A percentile compares a stretch with the other conserved stretches of the same genome.
phyloP scores from a whole-genome alignment of 2,888 invertebrate species.

The Mantis religiosa region DNA sequence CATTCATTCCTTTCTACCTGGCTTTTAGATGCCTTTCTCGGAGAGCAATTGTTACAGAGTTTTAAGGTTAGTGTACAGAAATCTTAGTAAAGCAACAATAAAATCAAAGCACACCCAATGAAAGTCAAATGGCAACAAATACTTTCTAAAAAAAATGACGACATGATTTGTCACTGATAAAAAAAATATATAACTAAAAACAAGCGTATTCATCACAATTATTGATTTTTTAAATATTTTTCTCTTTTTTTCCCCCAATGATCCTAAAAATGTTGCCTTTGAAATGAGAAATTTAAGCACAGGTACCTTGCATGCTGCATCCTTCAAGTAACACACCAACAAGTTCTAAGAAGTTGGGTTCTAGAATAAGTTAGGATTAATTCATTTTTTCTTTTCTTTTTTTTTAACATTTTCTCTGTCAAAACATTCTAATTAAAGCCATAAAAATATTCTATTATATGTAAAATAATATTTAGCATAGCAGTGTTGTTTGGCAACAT shows the following conservation, averaged over 20 bases:
- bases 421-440: constrained; percentile 22
- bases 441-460: constrained; percentile 27
- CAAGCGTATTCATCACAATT: neutral
- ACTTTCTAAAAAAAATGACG: constrained; percentile 10
- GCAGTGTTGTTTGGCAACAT: constrained; percentile 27
- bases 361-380: constrained; percentile 1
- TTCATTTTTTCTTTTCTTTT: constrained; percentile 2
- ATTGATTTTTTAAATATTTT: neutral
- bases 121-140: neutral
- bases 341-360: neutral
- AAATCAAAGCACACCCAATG: neutral
- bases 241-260: neutral
- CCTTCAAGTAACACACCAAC: neutral
- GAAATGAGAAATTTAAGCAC: neutral
- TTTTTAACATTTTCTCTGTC: neutral
- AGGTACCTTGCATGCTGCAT: neutral
- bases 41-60: constrained; percentile 5
- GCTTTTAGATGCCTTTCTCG: constrained; percentile 15
- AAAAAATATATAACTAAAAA: neutral
- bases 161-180: neutral
- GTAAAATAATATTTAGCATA: constrained; percentile 24
- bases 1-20: constrained; percentile 26
- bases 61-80: constrained; percentile 2
- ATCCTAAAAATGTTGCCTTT: neutral
- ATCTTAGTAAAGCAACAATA: constrained; percentile 14